These are phyloP conservation scores for Dasyornis broadbenti DNA, from an alignment of 2,113 vertebrate genomes.

Conservation along the genomic window DNA sequence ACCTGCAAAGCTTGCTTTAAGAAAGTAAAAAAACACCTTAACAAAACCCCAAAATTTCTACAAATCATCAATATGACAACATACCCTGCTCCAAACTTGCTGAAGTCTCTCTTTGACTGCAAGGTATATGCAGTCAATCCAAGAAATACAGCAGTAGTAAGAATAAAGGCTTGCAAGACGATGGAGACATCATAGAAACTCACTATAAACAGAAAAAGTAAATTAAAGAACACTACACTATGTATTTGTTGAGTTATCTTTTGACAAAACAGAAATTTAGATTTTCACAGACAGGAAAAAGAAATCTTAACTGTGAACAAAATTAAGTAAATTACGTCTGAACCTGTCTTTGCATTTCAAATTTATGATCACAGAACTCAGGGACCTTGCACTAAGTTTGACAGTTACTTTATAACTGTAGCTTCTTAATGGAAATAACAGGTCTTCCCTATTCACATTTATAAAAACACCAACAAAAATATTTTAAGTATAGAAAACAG, in stretches of 20 bases:
- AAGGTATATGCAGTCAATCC: conserved; percentile 88
- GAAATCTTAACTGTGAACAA: background rate
- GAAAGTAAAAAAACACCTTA: background rate
- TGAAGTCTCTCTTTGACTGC: conserved; percentile 95
- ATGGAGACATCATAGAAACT: conserved; percentile 86
- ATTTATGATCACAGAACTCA: background rate
- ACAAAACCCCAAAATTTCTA: background rate
- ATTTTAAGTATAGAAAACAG: background rate
- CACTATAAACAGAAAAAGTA: conserved; percentile 73
- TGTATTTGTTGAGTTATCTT: background rate
- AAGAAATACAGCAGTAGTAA: conserved; percentile 88
- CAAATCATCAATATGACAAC: background rate
- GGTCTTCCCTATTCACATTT: background rate
- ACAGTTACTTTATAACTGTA: background rate
- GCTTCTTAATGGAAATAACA: background rate
- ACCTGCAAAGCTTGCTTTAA: background rate
- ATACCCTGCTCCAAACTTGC: conserved; percentile 89
- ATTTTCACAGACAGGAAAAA: background rate
- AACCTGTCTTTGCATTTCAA: background rate
- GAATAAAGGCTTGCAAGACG: conserved; percentile 86
- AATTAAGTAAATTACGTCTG: background rate
- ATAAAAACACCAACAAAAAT: background rate
- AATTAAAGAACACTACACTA: background rate
- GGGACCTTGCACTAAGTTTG: background rate
- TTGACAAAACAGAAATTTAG: background rate